phyloP scores from a whole-genome alignment of 2,113 vertebrate species.

The Eulemur rufifrons region DNA sequence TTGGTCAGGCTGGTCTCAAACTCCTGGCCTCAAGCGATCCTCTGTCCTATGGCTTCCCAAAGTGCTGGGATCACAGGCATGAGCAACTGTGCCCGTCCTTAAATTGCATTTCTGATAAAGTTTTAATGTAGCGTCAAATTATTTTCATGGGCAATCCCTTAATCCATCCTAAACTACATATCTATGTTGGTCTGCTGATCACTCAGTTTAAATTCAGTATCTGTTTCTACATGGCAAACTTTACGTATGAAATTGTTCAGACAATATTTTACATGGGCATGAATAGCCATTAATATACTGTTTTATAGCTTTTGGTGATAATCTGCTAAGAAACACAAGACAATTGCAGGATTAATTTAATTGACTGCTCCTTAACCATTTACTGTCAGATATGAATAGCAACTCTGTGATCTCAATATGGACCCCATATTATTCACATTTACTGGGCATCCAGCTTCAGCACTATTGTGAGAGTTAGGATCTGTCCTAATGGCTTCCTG shows the following conservation, averaged over 20 bases:
- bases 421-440: background rate
- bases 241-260: background rate
- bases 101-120: background rate
- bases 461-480: background rate
- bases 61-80: no score
- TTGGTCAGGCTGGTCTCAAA: no score
- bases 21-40: no score
- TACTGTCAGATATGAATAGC: background rate
- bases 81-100: background rate
- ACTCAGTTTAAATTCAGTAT: background rate
- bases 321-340: background rate
- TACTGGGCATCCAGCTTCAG: background rate
- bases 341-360: background rate
- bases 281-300: background rate
- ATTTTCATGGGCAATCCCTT: conserved; percentile 26
- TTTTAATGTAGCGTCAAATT: background rate
- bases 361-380: background rate
- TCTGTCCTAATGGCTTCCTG: background rate
- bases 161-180: background rate
- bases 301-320: background rate
- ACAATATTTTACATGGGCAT: background rate
- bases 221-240: background rate
- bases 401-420: background rate
- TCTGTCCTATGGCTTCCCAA: no score
- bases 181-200: background rate